Conservation (phyloP, 35 echinoderm and acorn worm species). For the Chiridota heheva region DNA sequence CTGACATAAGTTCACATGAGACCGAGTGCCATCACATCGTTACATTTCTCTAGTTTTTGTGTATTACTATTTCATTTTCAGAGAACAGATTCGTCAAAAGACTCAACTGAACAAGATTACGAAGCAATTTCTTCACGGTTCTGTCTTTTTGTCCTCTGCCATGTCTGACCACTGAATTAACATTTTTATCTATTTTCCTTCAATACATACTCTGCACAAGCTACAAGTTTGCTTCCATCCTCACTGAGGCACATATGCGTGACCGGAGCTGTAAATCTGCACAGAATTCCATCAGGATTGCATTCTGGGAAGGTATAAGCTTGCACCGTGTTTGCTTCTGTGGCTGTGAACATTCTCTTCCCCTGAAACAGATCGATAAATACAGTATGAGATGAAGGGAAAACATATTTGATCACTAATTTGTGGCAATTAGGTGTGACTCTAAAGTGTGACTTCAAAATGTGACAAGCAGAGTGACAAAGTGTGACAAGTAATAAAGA, state of each 20-base stretch:
- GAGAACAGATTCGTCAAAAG: no score
- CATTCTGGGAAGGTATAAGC: conserved; percentile 82
- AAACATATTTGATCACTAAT: neutral
- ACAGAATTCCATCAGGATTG: conserved; percentile 83
- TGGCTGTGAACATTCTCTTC: conserved; percentile 67
- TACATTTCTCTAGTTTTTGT: no score
- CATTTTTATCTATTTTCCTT: no score
- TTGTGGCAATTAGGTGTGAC: neutral
- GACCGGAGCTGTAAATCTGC: conserved; percentile 88
- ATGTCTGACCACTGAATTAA: no score
- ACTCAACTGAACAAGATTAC: no score
- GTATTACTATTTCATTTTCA: no score
- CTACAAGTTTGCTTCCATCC: conserved; percentile 70
- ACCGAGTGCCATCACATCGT: no score
- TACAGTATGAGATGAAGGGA: neutral
- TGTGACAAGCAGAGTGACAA: neutral
- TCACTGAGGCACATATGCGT: conserved; percentile 77
- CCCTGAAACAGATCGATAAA: conserved; percentile 35
- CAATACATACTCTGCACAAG: conserved; percentile 71
- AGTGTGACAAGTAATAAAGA: neutral
- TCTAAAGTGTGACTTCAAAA: neutral
- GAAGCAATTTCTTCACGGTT: no score
- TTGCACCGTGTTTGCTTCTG: conserved; percentile 85
- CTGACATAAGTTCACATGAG: no score
- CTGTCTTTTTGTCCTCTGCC: no score